Conservation (phyloP, 2,113 vertebrate species). For the Megaptera novaeangliae region DNA sequence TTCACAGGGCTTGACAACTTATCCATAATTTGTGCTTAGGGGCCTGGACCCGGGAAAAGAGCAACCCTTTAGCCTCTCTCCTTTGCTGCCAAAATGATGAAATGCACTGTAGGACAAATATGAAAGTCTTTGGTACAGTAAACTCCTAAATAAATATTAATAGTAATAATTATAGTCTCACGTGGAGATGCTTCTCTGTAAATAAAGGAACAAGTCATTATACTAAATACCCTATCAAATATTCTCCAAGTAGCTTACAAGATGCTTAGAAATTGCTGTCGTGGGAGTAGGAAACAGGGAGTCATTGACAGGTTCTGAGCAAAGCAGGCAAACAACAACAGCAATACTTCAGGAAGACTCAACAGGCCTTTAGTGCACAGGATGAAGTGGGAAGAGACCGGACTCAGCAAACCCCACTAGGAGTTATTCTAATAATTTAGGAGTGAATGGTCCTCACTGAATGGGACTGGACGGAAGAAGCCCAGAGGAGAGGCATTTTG, state of each 20-base stretch:
- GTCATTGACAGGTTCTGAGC: not conserved
- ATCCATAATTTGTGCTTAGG: not conserved
- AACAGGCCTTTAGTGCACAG: not conserved
- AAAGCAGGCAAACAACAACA: not conserved
- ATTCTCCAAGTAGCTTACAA: not conserved
- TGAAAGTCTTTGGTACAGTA: not conserved
- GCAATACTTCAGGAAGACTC: not conserved
- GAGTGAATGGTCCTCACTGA: not conserved
- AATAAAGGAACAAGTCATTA: not conserved
- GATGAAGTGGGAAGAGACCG: not conserved
- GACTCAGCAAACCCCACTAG: not conserved
- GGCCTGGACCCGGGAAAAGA: not conserved
- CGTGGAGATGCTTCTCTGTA: not conserved
- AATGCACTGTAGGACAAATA: not conserved
- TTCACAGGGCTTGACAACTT: not conserved
- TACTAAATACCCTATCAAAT: not conserved
- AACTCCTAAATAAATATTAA: constrained; percentile 15
- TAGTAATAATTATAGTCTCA: not conserved
- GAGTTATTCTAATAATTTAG: not conserved
- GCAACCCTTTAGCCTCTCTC: not conserved
- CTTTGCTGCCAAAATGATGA: constrained; percentile 1
- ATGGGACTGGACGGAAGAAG: not conserved
- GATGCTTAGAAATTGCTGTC: not conserved
- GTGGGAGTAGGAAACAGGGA: not conserved
- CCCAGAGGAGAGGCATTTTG: not conserved